phyloP scores from a whole-genome alignment of 2,797 vertebrate genomes.

The Heterohyrax brucei region DNA sequence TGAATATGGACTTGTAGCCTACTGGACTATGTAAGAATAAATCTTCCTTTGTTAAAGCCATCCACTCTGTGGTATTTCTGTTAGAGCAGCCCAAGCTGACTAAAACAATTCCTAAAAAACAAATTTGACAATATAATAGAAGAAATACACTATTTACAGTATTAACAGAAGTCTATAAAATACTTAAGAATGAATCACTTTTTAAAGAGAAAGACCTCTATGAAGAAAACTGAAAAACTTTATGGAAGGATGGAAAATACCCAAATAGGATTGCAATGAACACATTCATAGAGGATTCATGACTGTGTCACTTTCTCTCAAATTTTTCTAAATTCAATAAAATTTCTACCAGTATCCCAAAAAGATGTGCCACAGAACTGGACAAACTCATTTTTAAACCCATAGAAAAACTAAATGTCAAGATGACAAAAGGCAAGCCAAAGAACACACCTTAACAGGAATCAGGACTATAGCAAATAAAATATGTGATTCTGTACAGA shows the following conservation, averaged over 20 bases:
- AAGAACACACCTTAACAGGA: not conserved
- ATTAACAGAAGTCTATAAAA: not conserved
- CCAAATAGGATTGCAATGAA: not conserved
- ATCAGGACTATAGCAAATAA: not conserved
- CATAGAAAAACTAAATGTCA: not conserved
- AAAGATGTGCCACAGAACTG: not conserved
- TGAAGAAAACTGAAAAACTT: not conserved
- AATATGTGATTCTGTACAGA: not conserved
- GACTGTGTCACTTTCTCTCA: not conserved
- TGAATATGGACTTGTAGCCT: too few relatives aligned
- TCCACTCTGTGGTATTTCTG: too few relatives aligned
- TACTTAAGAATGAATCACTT: not conserved
- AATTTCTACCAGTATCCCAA: not conserved
- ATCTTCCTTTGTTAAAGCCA: too few relatives aligned
- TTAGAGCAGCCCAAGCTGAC: too few relatives aligned
- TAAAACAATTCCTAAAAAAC: not conserved
- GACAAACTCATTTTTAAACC: not conserved
- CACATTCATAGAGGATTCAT: too few relatives aligned
- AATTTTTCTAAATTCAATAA: not conserved
- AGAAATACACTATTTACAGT: not conserved
- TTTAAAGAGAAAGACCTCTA: not conserved
- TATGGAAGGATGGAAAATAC: not conserved
- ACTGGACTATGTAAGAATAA: too few relatives aligned
- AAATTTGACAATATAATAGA: not conserved
- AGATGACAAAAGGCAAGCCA: not conserved